Conservation (phyloP, 2,113 vertebrate species). For the Myiagra hebetior region DNA sequence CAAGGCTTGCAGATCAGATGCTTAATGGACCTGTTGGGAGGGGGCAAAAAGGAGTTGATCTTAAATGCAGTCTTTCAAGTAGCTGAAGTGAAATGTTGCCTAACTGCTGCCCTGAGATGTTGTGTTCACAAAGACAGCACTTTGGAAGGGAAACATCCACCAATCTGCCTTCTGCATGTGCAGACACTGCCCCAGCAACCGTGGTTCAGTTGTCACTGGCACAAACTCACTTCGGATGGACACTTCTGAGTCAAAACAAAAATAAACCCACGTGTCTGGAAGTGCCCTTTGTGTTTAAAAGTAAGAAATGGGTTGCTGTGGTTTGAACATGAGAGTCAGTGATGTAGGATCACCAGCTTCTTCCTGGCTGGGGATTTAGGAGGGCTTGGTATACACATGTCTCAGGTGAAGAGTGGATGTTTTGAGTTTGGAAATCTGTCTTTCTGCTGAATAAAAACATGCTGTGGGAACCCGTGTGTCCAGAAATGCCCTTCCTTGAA, state of each 20-base stretch:
- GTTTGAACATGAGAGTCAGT: not conserved
- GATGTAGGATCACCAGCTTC: not conserved
- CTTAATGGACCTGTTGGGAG: not conserved
- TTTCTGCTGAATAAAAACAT: not conserved
- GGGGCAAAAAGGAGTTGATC: not conserved
- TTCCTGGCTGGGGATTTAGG: not conserved
- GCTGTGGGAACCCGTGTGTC: not conserved
- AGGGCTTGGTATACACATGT: fast-evolving
- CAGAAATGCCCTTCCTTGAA: not conserved
- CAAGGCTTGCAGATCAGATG: not conserved
- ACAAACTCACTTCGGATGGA: not conserved
- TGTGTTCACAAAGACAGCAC: not conserved
- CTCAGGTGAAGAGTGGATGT: not conserved
- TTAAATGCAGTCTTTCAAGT: not conserved
- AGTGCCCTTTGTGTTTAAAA: not conserved
- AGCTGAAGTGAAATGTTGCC: not conserved
- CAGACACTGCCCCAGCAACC: not conserved
- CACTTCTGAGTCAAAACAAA: not conserved
- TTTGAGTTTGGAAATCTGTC: fast-evolving
- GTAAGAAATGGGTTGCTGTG: not conserved
- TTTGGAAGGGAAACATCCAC: not conserved
- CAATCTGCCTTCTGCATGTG: not conserved
- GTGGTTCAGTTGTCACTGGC: not conserved
- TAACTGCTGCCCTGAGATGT: not conserved
- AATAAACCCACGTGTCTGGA: not conserved